Evolutionary conservation across 2,113 vertebrate species (phyloP).

Genomic region (Rhadina sibilatrix): DNA sequence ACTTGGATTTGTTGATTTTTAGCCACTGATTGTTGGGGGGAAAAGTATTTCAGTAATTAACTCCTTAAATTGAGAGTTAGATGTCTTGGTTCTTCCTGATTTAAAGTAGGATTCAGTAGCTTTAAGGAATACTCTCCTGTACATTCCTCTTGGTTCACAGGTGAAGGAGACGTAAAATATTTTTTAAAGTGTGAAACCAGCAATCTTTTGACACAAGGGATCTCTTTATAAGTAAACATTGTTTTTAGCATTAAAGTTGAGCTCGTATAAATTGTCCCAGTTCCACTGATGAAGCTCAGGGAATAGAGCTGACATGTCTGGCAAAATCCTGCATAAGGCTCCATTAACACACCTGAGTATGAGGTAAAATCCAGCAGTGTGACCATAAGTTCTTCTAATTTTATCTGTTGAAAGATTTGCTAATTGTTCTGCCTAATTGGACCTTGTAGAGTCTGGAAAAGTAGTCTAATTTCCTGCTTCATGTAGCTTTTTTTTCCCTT

Average conservation of each 20-base stretch:
- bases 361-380: not conserved
- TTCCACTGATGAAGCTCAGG: not conserved
- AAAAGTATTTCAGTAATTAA: not conserved
- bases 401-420: not conserved
- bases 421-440: constrained; percentile 53
- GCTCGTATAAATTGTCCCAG: not conserved
- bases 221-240: not conserved
- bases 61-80: not conserved
- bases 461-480: constrained; percentile 35
- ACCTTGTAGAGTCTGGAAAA: not conserved
- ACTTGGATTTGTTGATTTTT: not conserved
- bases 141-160: not conserved
- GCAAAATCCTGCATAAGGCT: not conserved
- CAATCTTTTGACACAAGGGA: not conserved
- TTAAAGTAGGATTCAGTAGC: not conserved
- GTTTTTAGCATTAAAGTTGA: not conserved
- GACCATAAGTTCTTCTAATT: constrained; percentile 7
- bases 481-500: not conserved
- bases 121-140: not conserved
- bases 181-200: not conserved
- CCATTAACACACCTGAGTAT: not conserved
- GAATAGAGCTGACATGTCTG: accelerated
- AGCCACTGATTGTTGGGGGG: not conserved
- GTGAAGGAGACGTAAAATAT: not conserved
- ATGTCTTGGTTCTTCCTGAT: not conserved